Conservation (phyloP, 2,113 vertebrate genomes). For the Megaceryle maxima region DNA sequence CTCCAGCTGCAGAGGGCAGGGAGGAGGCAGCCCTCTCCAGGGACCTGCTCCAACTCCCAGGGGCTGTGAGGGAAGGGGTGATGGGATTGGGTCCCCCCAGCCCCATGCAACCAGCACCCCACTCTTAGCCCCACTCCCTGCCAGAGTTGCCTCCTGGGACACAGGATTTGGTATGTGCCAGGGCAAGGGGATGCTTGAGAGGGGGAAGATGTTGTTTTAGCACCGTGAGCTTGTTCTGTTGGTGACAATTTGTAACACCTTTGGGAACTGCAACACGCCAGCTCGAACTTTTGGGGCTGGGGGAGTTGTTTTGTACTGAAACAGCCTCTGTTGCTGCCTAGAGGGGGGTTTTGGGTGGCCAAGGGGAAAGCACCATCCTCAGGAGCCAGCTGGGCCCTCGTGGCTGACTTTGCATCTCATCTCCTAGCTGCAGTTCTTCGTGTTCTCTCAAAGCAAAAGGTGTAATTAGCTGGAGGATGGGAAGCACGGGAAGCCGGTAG, state of each 20-base stretch:
- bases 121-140: background rate
- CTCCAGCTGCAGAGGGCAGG: background rate
- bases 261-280: background rate
- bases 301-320: background rate
- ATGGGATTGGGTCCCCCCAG: background rate
- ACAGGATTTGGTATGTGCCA: background rate
- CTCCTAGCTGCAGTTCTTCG: background rate
- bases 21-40: background rate
- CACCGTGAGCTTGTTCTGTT: background rate
- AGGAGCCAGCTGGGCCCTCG: background rate
- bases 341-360: background rate
- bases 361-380: background rate
- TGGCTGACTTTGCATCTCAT: background rate
- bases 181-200: accelerated
- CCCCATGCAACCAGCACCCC: background rate
- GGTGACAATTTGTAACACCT: background rate
- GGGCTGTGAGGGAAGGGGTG: background rate
- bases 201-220: background rate
- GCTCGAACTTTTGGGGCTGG: too few species aligned
- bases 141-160: background rate
- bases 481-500: background rate
- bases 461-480: background rate
- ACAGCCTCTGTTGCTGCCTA: background rate
- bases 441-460: background rate
- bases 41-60: accelerated